These are phyloP conservation scores for Candoia aspera DNA, from an alignment of 2,113 vertebrate genomes.

Conservation along the genomic window DNA sequence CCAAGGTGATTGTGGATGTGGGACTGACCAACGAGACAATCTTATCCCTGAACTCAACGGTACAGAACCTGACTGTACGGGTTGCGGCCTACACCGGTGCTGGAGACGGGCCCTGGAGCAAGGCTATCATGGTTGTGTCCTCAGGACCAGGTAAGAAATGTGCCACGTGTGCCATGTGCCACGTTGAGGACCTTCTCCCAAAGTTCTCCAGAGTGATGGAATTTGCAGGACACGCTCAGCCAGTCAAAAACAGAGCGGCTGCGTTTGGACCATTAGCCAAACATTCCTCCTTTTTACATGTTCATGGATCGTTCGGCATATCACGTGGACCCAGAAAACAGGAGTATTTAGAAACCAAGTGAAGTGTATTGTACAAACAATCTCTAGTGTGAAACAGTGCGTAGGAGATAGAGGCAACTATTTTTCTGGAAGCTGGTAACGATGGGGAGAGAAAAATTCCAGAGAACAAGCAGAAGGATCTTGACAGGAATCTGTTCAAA, in stretches of 20 bases:
- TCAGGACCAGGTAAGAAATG: slow-evolving; percentile 64
- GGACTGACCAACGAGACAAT: slow-evolving; percentile 76
- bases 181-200: not conserved
- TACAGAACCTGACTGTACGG: slow-evolving; percentile 78
- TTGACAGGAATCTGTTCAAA: not conserved
- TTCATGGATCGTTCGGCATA: too few species aligned
- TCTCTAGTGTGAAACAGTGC: not conserved
- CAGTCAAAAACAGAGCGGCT: too few species aligned
- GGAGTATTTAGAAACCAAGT: too few species aligned
- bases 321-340: too few species aligned
- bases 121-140: slow-evolving; percentile 72
- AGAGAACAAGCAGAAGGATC: not conserved
- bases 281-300: too few species aligned
- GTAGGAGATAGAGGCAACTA: not conserved
- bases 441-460: not conserved
- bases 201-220: too few species aligned
- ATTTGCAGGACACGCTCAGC: too few species aligned
- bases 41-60: slow-evolving; percentile 75
- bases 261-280: too few species aligned
- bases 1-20: slow-evolving; percentile 75
- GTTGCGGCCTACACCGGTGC: slow-evolving; percentile 83
- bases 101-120: slow-evolving; percentile 86
- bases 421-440: not conserved
- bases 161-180: too few species aligned
- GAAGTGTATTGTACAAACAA: too few species aligned